Evolutionary conservation across 2,113 vertebrate genomes (phyloP), one percentile per base, ranked within the genome.

Genomic region (Pontoporia blainvillei): DNA sequence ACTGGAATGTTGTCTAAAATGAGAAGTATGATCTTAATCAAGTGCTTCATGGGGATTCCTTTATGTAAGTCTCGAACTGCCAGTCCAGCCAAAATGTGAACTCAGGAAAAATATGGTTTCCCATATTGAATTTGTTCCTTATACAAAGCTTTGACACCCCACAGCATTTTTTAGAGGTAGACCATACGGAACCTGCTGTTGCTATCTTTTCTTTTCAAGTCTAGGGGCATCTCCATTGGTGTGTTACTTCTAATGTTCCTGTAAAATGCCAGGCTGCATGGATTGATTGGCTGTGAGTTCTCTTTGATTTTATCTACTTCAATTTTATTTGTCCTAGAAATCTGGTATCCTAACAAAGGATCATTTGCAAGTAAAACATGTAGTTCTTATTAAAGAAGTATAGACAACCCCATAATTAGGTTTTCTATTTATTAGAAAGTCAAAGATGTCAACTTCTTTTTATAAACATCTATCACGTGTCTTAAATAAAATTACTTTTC

Each of bases 241-340:
- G 11, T 82, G 4, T 86, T 90, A 49, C 64, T 82, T 83, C 71
- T 46, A 83, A 5, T 59, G 61, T 86, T 86, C 57, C 61, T 95
- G 13, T 86, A 41, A 92, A 83, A 90, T 78, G 18, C 13, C n/a
- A 67, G 64, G 21, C 62, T 76, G 67, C 54, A 29, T 93, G 29
- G 90, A 73, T 39, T 96, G 94, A 93, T 46, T 91, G 73, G 44
- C 18, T 87, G 34, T 79, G 34, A 91, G 89, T 95, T 95, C 23
- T 92, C 62, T 82, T 90, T 83, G 61, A 41, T 95, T 91, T 93
- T 88, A 18, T 69, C 62, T 82, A 25, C 41, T 36, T 71, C 36
- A 57, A 12, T 83, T 86, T 92, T 29, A 20, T 93, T 72, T 96
- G 46, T 83, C 64, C 39, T 84, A 61, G 15, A 93, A 73, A 86